These are phyloP conservation scores for Dicrostonyx torquatus DNA, from an alignment of 2,797 vertebrate species.

Conservation along the genomic window DNA sequence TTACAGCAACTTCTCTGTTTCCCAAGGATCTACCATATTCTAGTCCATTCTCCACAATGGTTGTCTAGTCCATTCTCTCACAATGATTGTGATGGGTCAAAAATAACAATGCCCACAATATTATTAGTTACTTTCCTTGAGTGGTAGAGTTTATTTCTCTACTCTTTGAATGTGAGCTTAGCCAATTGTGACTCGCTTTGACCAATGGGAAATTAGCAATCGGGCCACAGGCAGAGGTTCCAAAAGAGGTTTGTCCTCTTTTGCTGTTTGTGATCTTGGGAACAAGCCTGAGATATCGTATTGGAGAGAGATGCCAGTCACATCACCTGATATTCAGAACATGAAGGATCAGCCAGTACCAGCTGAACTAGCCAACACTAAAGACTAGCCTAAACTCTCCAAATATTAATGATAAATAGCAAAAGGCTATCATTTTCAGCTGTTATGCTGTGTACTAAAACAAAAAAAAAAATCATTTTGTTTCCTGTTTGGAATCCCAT, in stretches of 20 bases:
- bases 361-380: neutral
- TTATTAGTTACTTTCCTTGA: conserved; percentile 3
- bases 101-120: neutral
- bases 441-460: neutral
- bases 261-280: conserved; percentile 2
- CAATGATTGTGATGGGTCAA: neutral
- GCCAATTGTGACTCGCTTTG: neutral
- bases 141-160: conserved; percentile 26
- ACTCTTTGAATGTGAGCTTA: conserved; percentile 30
- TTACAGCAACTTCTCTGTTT: conserved; percentile 22
- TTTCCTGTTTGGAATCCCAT: conserved; percentile 39
- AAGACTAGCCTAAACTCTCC: neutral
- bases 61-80: conserved; percentile 45
- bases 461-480: conserved; percentile 14
- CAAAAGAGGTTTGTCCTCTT: neutral
- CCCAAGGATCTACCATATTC: conserved; percentile 6
- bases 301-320: neutral
- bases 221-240: neutral
- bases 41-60: conserved; percentile 33
- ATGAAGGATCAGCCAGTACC: neutral
- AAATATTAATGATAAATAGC: conserved; percentile 26
- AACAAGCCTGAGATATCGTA: conserved; percentile 3
- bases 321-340: neutral
- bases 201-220: conserved; percentile 13
- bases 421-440: conserved; percentile 31